phyloP scores from a whole-genome alignment of 2,797 vertebrate genomes.

The Fistularia tabacaria region DNA sequence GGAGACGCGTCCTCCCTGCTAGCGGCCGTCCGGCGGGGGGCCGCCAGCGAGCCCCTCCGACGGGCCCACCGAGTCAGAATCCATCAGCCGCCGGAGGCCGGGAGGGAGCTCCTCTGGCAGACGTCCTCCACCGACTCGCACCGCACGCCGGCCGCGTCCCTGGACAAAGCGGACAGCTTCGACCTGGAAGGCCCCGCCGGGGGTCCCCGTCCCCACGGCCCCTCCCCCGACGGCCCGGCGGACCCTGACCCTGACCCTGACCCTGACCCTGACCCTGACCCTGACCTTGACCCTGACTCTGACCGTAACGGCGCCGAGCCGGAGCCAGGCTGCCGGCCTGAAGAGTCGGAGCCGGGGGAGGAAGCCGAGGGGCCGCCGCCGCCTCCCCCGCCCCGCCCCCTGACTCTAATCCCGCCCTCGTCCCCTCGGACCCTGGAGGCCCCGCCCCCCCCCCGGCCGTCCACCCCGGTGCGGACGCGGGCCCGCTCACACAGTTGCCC shows the following conservation, averaged over 20 bases:
- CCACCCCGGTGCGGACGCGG: conserved; percentile 55
- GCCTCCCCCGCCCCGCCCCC: conserved; percentile 15
- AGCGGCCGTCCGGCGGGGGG: conserved; percentile 68
- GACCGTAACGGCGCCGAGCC: too few relatives aligned
- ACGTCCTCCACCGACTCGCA: conserved; percentile 82
- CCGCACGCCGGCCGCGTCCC: conserved; percentile 74
- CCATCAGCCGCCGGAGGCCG: conserved; percentile 71
- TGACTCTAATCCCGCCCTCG: conserved; percentile 52
- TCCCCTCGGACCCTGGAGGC: conserved; percentile 64
- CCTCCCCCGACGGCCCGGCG: conserved; percentile 63
- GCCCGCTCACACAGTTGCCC: conserved; percentile 67
- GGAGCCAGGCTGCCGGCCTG: too few relatives aligned
- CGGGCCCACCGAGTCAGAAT: conserved; percentile 79
- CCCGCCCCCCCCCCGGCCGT: conserved; percentile 33
- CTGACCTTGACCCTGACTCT: too few relatives aligned
- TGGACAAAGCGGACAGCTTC: conserved; percentile 75
- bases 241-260: conserved; percentile 13
- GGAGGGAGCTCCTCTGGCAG: conserved; percentile 72
- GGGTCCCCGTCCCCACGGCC: conserved; percentile 50
- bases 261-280: conserved; percentile 59
- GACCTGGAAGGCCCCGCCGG: conserved; percentile 70
- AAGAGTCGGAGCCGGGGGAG: too few relatives aligned
- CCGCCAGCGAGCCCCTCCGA: conserved; percentile 81
- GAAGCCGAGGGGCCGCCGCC: too few relatives aligned
- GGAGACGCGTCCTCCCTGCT: conserved; percentile 48